These are phyloP conservation scores for Plotosus lineatus DNA, from an alignment of 2,113 vertebrate species.

Conservation along the genomic window DNA sequence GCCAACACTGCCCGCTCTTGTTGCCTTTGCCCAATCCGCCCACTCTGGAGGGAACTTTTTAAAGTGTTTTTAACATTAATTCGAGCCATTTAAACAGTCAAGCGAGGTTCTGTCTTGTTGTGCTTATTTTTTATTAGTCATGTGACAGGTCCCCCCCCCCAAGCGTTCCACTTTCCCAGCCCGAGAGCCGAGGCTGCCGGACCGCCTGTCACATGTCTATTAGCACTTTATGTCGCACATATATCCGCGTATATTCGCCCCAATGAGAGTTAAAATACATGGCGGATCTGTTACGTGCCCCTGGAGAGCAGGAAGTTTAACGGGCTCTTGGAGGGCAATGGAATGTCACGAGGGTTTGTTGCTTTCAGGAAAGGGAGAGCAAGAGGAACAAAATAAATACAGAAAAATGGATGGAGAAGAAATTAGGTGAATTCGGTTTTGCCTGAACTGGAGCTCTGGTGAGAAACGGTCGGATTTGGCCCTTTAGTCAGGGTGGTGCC, in stretches of 20 bases:
- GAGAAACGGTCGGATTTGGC: conserved; percentile 23
- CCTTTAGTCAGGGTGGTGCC: background rate
- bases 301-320: conserved; percentile 21
- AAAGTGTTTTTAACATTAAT: conserved; percentile 29
- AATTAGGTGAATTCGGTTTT: conserved; percentile 11
- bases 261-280: conserved; percentile 6
- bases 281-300: conserved; percentile 36
- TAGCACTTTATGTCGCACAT: conserved; percentile 35
- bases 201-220: conserved; percentile 19
- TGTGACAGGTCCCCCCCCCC: conserved; percentile 12
- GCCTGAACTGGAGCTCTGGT: background rate
- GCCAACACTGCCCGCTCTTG: too few relatives aligned
- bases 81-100: conserved; percentile 31
- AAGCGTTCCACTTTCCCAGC: conserved; percentile 41
- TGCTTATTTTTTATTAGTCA: conserved; percentile 37
- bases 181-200: background rate
- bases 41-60: conserved; percentile 29
- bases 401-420: background rate
- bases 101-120: conserved; percentile 41
- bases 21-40: conserved; percentile 15
- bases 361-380: conserved; percentile 39
- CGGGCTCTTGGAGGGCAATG: conserved; percentile 40
- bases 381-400: too few relatives aligned
- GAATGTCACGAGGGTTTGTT: conserved; percentile 48
- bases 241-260: conserved; percentile 31